Percentiles rank a stretch among this genome's conserved stretches.
phyloP scores from a whole-genome alignment of 2,888 invertebrate species.

The Cantharis flavilabris region DNA sequence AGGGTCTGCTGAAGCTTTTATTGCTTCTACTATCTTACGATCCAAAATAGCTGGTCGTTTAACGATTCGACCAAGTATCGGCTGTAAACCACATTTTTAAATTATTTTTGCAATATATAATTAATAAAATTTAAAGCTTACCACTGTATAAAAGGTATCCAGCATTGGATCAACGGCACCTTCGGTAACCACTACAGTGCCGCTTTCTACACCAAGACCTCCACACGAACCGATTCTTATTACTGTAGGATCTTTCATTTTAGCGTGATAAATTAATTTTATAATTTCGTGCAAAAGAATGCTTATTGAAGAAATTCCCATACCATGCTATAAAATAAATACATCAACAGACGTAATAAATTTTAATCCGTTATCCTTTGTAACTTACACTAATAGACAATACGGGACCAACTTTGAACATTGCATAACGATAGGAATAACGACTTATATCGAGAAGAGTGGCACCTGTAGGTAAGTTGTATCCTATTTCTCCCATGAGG shows the following conservation, averaged over 20 bases:
- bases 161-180: constrained; percentile 89
- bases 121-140: constrained; percentile 54
- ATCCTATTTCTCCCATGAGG: constrained; percentile 87
- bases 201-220: constrained; percentile 89
- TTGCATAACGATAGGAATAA: constrained; percentile 90
- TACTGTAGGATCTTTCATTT: constrained; percentile 85
- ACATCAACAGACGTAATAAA: background rate
- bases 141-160: constrained; percentile 81
- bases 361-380: background rate
- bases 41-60: constrained; percentile 85
- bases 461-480: constrained; percentile 87
- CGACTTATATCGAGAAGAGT: constrained; percentile 87
- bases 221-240: constrained; percentile 94
- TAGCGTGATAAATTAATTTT: constrained; percentile 94
- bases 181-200: constrained; percentile 91
- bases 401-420: constrained; percentile 94
- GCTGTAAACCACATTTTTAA: constrained; percentile 57
- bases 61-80: constrained; percentile 81
- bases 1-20: constrained; percentile 73
- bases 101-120: background rate
- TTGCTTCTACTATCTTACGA: constrained; percentile 76
- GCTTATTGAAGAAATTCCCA: constrained; percentile 96
- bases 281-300: constrained; percentile 95
- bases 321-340: constrained; percentile 89
- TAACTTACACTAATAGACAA: constrained; percentile 80